Conservation (phyloP, 2,797 vertebrate species). For the Odontamblyopus rebecca region DNA sequence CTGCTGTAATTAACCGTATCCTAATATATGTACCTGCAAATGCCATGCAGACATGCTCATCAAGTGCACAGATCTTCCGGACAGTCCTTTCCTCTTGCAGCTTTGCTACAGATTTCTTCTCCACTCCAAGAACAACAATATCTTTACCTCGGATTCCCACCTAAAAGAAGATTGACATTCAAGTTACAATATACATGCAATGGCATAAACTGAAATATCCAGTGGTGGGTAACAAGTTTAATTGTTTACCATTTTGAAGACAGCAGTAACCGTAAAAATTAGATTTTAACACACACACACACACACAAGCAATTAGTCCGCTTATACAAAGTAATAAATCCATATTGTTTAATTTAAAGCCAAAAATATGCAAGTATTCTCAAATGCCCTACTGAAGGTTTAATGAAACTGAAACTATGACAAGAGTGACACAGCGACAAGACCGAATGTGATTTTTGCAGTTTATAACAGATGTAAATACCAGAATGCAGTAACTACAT, state of each 20-base stretch:
- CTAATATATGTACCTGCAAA: constrained; percentile 78
- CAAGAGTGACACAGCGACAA: constrained; percentile 74
- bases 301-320: not conserved
- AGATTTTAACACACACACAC: not conserved
- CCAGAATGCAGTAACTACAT: no score
- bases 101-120: constrained; percentile 85
- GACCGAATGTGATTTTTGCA: constrained; percentile 2
- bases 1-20: not conserved
- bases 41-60: constrained; percentile 86
- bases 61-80: constrained; percentile 82
- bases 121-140: constrained; percentile 83
- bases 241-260: not conserved
- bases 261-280: not conserved
- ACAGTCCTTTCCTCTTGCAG: constrained; percentile 86
- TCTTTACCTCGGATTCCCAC: constrained; percentile 86
- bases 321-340: not conserved
- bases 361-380: not conserved
- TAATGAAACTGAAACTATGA: constrained; percentile 57
- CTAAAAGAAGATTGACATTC: constrained; percentile 36
- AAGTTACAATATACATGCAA: not conserved
- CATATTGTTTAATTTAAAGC: not conserved
- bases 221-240: not conserved
- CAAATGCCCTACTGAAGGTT: not conserved
- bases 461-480: not conserved
- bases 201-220: not conserved